Conservation (phyloP, 2,888 invertebrate genomes). For the Melinaea marsaeus region DNA sequence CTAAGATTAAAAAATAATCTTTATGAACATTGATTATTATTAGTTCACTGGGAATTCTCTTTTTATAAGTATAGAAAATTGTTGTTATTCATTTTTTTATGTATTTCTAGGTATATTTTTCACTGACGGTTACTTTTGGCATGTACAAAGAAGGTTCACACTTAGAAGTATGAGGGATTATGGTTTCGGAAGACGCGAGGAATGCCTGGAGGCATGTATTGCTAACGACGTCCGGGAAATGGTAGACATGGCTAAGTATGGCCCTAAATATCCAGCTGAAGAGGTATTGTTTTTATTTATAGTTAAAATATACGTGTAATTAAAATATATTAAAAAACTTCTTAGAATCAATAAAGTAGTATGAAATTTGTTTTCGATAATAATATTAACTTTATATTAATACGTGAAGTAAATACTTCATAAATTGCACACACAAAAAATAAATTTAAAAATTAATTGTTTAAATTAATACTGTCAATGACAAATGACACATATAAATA, state of each 20-base stretch:
- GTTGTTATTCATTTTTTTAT: constrained; percentile 5
- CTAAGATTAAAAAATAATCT: neutral
- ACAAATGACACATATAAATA: too few species aligned
- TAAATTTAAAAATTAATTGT: too few species aligned
- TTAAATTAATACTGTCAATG: too few species aligned
- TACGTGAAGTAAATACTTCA: too few species aligned
- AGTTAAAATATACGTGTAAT: neutral
- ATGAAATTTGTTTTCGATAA: too few species aligned
- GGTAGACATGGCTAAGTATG: constrained; percentile 57
- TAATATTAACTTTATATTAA: too few species aligned
- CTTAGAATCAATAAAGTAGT: too few species aligned
- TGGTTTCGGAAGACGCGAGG: constrained; percentile 82
- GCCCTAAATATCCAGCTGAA: constrained; percentile 57
- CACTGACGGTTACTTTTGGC: constrained; percentile 80
- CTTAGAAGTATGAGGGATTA: constrained; percentile 81
- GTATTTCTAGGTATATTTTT: constrained; percentile 80
- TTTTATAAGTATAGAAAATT: too few species aligned
- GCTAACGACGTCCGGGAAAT: constrained; percentile 59
- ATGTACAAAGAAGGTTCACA: constrained; percentile 81
- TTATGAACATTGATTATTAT: neutral
- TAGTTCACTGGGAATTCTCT: too few species aligned
- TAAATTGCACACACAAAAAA: too few species aligned
- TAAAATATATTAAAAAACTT: too few species aligned
- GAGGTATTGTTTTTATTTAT: constrained; percentile 40
- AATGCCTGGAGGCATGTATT: constrained; percentile 68